These are phyloP conservation scores for Phaethornis superciliosus DNA, from an alignment of 2,113 vertebrate genomes.

Conservation along the genomic window DNA sequence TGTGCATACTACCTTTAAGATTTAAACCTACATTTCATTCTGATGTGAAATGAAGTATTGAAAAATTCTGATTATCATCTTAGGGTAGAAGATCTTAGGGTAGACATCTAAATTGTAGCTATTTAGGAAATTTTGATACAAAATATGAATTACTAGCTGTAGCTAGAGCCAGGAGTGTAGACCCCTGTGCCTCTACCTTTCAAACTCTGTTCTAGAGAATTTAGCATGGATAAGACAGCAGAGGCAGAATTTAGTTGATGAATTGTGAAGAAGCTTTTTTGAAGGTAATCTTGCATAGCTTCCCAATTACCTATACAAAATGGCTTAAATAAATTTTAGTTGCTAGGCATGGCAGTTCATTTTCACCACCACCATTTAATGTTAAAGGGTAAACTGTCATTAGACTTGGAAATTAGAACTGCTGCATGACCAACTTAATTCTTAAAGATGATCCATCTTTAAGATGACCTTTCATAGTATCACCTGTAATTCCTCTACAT, in stretches of 20 bases:
- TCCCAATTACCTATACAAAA: not conserved
- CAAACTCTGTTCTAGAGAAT: not conserved
- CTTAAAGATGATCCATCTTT: not conserved
- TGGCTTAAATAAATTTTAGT: not conserved
- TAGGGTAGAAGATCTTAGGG: not conserved
- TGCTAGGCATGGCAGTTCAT: not conserved
- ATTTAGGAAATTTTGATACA: not conserved
- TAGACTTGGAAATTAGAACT: not conserved
- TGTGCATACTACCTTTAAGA: not conserved
- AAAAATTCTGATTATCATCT: not conserved
- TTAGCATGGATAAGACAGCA: not conserved
- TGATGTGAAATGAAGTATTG: not conserved
- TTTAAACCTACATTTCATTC: not conserved
- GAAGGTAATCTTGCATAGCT: not conserved
- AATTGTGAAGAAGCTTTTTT: not conserved
- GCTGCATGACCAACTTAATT: not conserved
- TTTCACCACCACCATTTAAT: not conserved
- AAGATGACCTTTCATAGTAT: not conserved
- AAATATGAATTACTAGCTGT: not conserved
- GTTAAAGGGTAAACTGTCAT: not conserved
- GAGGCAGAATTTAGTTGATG: not conserved
- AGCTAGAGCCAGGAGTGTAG: not conserved
- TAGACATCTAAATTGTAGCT: not conserved
- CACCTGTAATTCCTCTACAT: not conserved
- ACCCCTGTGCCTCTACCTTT: not conserved